phyloP scores from a whole-genome alignment of 1,140 invertebrate genomes.

The Centruroides sculpturatus region DNA sequence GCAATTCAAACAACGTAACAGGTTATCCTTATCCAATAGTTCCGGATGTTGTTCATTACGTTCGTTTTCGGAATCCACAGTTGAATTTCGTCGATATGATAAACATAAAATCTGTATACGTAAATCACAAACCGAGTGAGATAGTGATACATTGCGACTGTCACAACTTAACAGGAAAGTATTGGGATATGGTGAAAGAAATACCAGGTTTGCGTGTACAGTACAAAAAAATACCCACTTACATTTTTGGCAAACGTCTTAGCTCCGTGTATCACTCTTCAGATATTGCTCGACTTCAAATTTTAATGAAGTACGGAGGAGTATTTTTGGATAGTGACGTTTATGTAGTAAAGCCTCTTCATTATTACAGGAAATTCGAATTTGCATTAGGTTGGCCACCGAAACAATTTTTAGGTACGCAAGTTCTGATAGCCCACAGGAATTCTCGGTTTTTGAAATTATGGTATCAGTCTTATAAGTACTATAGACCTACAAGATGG shows the following conservation, averaged over 20 bases:
- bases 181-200: constrained; percentile 17
- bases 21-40: constrained; percentile 18
- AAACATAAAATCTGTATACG: constrained; percentile 19
- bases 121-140: constrained; percentile 20
- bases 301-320: constrained; percentile 28
- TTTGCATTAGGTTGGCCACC: constrained; percentile 29
- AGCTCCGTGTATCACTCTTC: constrained; percentile 27
- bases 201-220: constrained; percentile 11
- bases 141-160: constrained; percentile 24
- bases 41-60: constrained; percentile 22
- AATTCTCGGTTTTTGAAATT: constrained; percentile 23
- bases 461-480: constrained; percentile 23
- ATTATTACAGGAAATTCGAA: constrained; percentile 28
- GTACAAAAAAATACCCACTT: constrained; percentile 16
- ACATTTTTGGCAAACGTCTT: constrained; percentile 21
- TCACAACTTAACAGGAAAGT: constrained; percentile 18
- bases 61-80: constrained; percentile 18
- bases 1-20: constrained; percentile 15
- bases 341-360: constrained; percentile 26
- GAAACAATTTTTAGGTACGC: constrained; percentile 20
- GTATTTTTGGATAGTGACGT: constrained; percentile 32
- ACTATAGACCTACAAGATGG: constrained; percentile 21
- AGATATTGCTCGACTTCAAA: constrained; percentile 26
- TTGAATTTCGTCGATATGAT: constrained; percentile 23
- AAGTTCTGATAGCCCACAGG: constrained; percentile 23